phyloP scores from a whole-genome alignment of 2,888 invertebrate genomes.

The Dolomedes plantarius region DNA sequence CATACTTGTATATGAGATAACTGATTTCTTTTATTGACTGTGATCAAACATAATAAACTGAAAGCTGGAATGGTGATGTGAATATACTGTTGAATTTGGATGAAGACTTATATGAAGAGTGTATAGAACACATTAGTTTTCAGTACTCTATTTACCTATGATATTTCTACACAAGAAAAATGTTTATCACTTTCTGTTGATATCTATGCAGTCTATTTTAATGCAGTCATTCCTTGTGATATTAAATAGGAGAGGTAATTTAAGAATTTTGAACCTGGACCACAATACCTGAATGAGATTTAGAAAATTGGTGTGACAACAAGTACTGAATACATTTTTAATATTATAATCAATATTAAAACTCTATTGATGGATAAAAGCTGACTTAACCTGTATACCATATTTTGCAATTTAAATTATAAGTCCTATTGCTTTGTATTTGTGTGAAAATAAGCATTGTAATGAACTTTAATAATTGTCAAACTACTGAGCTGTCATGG shows the following conservation, averaged over 20 bases:
- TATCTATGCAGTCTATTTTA: constrained; percentile 60
- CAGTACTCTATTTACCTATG: not conserved
- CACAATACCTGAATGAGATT: constrained; percentile 33
- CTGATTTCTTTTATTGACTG: not conserved
- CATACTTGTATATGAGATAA: not conserved
- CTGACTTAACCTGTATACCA: too few relatives aligned
- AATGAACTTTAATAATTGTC: too few relatives aligned
- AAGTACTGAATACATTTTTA: too few relatives aligned
- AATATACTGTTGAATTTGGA: not conserved
- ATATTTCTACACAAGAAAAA: constrained; percentile 5
- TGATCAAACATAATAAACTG: not conserved
- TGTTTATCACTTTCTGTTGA: constrained; percentile 14
- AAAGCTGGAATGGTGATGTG: not conserved
- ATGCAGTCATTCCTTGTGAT: constrained; percentile 60
- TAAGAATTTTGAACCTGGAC: constrained; percentile 44
- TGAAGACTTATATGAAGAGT: not conserved
- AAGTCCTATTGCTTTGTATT: too few relatives aligned
- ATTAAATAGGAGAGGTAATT: constrained; percentile 39
- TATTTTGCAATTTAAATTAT: too few relatives aligned
- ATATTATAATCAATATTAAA: too few relatives aligned
- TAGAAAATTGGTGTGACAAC: constrained; percentile 11
- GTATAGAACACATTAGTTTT: constrained; percentile 9
- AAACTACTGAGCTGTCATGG: too few relatives aligned
- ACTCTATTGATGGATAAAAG: too few relatives aligned
- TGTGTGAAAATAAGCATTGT: too few relatives aligned